Evolutionary conservation across 2,888 invertebrate species (phyloP), one percentile per base, ranked within the genome.

Genomic region (Agrotis segetum): DNA sequence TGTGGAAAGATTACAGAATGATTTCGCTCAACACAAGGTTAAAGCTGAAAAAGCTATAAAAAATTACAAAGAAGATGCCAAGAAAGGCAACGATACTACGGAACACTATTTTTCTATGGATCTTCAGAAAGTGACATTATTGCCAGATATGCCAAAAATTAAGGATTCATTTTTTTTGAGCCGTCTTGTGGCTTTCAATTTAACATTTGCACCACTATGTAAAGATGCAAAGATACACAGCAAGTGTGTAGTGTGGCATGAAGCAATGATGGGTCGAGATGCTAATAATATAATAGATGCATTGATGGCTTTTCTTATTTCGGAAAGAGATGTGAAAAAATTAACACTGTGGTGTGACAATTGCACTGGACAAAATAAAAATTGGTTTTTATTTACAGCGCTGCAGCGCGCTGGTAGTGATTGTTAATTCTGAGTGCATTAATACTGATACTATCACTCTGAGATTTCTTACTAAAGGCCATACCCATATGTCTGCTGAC

Each of bases 401-500:
- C n/a, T n/a, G n/a, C n/a, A n/a, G n/a, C n/a, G 63, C 71, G 19
- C 46, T 71, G 29, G 65, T 65, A 60, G 65, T 40, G 24, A 1
- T 71, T 19, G 71, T 71, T 24, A 68, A 68, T 62, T 63, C 52
- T 63, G 49, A 24, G 24, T 53, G n/a, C 44, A 44, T n/a, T 19
- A 59, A 58, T 59, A 40, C 59, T 17, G 66, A 66, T 29, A 49
- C 55, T 29, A 29, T 29, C 24, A 29, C 24, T 29, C 55, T 55
- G 55, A 34, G 29, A 55, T 29, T 29, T 29, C 24, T 29, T 29
- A 29, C 24, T 56, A 74, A 63, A 70, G 67, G 61, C 17, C 78
- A 78, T 47, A 78, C 69, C 61, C 78, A 78, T 49, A 77, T 77
- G 74, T 58, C 67, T 69, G 75, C 78, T 24, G 78, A 74, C 61